phyloP scores from a whole-genome alignment of 2,113 vertebrate species.

The Mustela lutreola region DNA sequence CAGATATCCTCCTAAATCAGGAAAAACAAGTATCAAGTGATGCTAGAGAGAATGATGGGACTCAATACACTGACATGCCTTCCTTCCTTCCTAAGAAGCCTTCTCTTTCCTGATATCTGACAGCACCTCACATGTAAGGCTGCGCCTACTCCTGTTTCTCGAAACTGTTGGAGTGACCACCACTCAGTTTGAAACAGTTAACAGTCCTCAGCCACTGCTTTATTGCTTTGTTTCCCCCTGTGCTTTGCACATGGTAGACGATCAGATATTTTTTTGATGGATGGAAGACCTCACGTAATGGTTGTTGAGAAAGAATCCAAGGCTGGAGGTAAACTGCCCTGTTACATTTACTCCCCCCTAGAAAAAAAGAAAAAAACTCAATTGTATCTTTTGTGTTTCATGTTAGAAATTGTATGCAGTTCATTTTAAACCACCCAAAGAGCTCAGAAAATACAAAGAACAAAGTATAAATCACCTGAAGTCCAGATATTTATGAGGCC shows the following conservation, averaged over 20 bases:
- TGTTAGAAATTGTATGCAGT: not conserved
- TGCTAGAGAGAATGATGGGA: not conserved
- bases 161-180: not conserved
- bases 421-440: conserved; percentile 2
- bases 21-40: not conserved
- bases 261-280: not conserved
- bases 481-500: not conserved
- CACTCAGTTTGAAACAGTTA: not conserved
- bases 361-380: not conserved
- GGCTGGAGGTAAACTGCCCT: not conserved
- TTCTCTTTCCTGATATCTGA: not conserved
- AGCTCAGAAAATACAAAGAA: conserved; percentile 39
- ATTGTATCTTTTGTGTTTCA: not conserved
- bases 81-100: not conserved
- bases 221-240: not conserved
- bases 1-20: conserved; percentile 13
- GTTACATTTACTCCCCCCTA: not conserved
- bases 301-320: conserved; percentile 17
- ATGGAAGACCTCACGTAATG: not conserved
- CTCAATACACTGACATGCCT: not conserved
- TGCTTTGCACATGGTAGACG: not conserved
- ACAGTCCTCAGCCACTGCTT: not conserved
- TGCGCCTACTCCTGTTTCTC: not conserved
- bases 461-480: not conserved
- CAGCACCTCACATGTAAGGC: not conserved